phyloP scores from a whole-genome alignment of 2,888 invertebrate genomes.

The Caenorhabditis sp. region DNA sequence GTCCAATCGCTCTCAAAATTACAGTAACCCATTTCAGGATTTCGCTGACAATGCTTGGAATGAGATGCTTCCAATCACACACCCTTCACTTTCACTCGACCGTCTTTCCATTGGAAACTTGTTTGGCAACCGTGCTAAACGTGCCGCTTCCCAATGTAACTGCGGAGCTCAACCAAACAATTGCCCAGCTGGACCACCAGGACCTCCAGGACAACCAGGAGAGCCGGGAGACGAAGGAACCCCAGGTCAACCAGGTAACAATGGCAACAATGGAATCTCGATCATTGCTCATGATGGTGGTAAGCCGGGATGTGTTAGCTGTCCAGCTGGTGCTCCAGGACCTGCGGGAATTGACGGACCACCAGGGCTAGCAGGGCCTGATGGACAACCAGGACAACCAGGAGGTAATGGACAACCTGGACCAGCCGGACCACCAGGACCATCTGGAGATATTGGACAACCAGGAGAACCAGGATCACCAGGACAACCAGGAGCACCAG shows the following conservation, averaged over 20 bases:
- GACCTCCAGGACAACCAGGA: constrained; percentile 56
- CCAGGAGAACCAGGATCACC: constrained; percentile 45
- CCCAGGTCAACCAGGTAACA: constrained; percentile 48
- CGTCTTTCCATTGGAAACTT: constrained; percentile 26
- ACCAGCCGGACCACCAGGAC: constrained; percentile 55
- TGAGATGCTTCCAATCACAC: constrained; percentile 45
- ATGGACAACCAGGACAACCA: constrained; percentile 57
- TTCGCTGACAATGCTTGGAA: constrained; percentile 48
- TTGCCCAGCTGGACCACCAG: constrained; percentile 55
- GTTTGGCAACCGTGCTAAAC: constrained; percentile 44
- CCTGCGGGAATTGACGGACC: constrained; percentile 54
- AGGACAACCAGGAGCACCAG: constrained; percentile 76
- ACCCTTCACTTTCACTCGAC: constrained; percentile 34
- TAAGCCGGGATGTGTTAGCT: constrained; percentile 43
- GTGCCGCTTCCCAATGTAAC: constrained; percentile 44
- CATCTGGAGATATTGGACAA: constrained; percentile 52
- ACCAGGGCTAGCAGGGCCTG: constrained; percentile 51
- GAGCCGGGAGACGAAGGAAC: constrained; percentile 48
- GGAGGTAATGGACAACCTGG: constrained; percentile 54
- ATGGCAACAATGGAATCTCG: constrained; percentile 41
- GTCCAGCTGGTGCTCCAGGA: constrained; percentile 52
- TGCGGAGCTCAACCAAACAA: constrained; percentile 46
- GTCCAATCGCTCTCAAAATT: not conserved
- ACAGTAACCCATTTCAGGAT: constrained; percentile 4
- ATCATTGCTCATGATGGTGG: constrained; percentile 36